Conservation (phyloP, 2,113 vertebrate genomes). For the Regulus satrapa region DNA sequence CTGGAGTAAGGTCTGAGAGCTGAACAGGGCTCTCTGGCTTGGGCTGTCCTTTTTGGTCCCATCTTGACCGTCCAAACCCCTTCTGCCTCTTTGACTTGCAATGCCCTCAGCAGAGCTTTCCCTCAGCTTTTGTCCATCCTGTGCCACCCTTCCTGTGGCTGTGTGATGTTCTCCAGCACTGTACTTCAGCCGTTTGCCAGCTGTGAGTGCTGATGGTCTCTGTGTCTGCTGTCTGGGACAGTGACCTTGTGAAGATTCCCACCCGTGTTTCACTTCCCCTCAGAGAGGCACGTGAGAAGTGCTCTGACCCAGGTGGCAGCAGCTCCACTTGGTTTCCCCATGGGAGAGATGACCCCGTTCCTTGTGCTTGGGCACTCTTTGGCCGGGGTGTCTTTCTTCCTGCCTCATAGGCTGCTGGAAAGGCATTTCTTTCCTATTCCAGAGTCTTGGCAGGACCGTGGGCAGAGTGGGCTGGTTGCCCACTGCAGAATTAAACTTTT, state of each 20-base stretch:
- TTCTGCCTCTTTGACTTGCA: background rate
- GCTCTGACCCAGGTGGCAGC: background rate
- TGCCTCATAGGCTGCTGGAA: background rate
- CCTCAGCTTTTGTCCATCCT: background rate
- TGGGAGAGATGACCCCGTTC: background rate
- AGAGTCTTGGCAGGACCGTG: background rate
- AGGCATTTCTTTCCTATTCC: background rate
- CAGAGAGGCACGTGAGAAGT: background rate
- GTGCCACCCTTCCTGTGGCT: background rate
- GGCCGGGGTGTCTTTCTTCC: background rate
- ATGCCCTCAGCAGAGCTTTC: background rate
- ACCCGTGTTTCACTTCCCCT: background rate
- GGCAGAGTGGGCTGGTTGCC: background rate
- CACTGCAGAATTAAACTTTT: background rate
- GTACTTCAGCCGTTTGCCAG: background rate
- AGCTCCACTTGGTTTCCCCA: accelerated
- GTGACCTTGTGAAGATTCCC: background rate
- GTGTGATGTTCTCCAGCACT: background rate
- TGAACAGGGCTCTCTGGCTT: background rate
- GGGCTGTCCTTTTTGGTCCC: background rate
- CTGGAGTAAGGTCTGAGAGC: background rate
- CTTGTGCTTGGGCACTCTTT: background rate
- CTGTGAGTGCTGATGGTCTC: background rate
- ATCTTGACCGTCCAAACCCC: background rate
- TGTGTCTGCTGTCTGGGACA: background rate